Evolutionary conservation across 2,113 vertebrate genomes (phyloP).

Genomic region (Ovibos moschatus): DNA sequence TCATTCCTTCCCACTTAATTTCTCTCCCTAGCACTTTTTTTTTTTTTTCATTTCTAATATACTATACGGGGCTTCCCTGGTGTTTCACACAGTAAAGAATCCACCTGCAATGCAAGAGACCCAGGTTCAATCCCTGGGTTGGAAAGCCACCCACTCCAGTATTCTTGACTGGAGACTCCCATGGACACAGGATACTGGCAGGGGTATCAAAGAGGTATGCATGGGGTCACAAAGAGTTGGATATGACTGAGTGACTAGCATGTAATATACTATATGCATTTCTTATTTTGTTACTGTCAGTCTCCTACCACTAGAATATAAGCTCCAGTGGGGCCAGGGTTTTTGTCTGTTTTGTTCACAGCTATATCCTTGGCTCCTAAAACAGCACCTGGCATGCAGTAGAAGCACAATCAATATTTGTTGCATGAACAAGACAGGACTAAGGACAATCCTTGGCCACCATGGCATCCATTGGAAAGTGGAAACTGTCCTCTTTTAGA

Average conservation of each 20-base stretch:
- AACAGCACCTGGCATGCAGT: background rate
- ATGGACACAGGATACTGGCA: background rate
- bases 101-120: background rate
- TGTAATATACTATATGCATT: background rate
- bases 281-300: background rate
- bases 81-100: background rate
- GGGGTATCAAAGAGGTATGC: background rate
- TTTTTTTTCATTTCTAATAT: background rate
- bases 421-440: background rate
- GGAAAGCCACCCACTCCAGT: background rate
- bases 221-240: background rate
- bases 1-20: background rate
- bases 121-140: background rate
- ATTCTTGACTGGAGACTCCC: background rate
- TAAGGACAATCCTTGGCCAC: background rate
- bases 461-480: background rate
- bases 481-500: background rate
- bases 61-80: background rate
- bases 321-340: background rate
- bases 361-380: background rate
- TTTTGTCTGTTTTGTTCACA: background rate
- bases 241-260: background rate
- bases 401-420: background rate
- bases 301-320: background rate
- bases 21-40: background rate